A percentile compares a stretch with the other conserved stretches of the same genome.
Conservation (phyloP, 1,140 invertebrate genomes). For the Chymomyza costata region DNA sequence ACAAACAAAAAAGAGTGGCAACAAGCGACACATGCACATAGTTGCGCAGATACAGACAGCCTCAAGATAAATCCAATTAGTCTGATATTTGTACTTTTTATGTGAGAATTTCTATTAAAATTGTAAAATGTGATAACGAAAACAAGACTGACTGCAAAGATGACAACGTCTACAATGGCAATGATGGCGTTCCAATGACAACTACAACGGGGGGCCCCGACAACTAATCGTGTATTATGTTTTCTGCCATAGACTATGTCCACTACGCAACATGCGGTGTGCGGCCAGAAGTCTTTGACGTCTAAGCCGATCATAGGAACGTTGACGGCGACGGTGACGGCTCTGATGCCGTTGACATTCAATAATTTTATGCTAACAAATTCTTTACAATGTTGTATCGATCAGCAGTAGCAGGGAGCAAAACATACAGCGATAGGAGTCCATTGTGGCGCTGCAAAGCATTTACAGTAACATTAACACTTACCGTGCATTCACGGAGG, state of each 20-base stretch:
- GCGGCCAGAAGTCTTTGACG: constrained; percentile 21
- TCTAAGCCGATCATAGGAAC: too few species aligned
- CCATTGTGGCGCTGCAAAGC: constrained; percentile 30
- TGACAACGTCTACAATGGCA: constrained; percentile 15
- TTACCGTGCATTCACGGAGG: constrained; percentile 83
- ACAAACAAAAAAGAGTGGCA: constrained; percentile 62
- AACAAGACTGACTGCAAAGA: constrained; percentile 49
- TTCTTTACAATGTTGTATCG: constrained; percentile 61
- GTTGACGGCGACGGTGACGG: constrained; percentile 23
- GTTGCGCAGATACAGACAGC: constrained; percentile 10
- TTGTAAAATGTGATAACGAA: constrained; percentile 72
- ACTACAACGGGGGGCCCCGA: constrained; percentile 19
- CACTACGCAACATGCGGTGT: constrained; percentile 11
- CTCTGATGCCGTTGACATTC: constrained; percentile 59
- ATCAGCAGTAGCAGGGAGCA: constrained; percentile 18
- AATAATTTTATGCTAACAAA: constrained; percentile 75
- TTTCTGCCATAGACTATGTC: constrained; percentile 41
- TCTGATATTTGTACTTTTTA: constrained; percentile 75
- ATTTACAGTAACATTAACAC: constrained; percentile 76
- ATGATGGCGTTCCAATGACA: constrained; percentile 6
- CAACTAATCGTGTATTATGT: too few species aligned
- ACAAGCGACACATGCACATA: constrained; percentile 49
- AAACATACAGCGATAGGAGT: background rate
- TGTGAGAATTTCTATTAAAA: constrained; percentile 75
- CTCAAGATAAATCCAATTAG: constrained; percentile 75